Conservation (phyloP, 2,888 invertebrate genomes). For the Operophtera brumata region DNA sequence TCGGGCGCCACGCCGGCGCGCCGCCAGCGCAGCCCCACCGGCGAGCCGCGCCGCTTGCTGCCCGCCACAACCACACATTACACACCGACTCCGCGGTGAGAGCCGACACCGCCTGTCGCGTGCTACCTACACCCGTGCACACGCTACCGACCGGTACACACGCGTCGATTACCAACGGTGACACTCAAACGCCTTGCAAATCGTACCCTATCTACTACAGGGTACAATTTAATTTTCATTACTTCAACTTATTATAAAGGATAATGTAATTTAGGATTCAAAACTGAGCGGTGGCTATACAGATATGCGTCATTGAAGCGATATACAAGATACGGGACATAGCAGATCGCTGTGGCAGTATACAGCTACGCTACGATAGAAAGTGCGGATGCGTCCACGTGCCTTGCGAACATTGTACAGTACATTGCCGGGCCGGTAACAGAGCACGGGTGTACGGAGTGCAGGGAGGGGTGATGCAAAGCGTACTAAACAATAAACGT, state of each 20-base stretch:
- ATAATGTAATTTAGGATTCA: neutral
- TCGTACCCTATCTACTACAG: neutral
- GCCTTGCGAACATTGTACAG: slow-evolving; percentile 3
- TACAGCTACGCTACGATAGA: neutral
- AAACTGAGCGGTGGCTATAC: slow-evolving; percentile 14
- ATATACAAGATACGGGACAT: slow-evolving; percentile 1
- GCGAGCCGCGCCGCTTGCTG: slow-evolving; percentile 54
- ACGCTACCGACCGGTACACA: slow-evolving; percentile 3
- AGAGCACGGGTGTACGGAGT: slow-evolving; percentile 49
- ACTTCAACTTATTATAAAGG: neutral
- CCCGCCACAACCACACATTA: slow-evolving; percentile 51
- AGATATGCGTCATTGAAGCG: slow-evolving; percentile 14
- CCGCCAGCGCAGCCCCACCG: slow-evolving; percentile 62
- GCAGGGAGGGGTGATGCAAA: slow-evolving; percentile 59
- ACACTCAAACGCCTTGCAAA: too few relatives aligned
- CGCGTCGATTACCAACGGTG: neutral
- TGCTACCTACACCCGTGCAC: slow-evolving; percentile 16
- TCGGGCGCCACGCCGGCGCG: slow-evolving; percentile 61
- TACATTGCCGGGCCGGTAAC: slow-evolving; percentile 29
- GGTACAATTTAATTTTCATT: neutral
- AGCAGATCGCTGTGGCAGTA: neutral
- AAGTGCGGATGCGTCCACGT: slow-evolving; percentile 17
- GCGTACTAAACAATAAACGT: slow-evolving; percentile 55
- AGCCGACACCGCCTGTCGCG: neutral
- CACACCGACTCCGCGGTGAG: slow-evolving; percentile 23